Evolutionary conservation across 2,888 invertebrate species (phyloP).

Genomic region (Drosophila phalerata): DNA sequence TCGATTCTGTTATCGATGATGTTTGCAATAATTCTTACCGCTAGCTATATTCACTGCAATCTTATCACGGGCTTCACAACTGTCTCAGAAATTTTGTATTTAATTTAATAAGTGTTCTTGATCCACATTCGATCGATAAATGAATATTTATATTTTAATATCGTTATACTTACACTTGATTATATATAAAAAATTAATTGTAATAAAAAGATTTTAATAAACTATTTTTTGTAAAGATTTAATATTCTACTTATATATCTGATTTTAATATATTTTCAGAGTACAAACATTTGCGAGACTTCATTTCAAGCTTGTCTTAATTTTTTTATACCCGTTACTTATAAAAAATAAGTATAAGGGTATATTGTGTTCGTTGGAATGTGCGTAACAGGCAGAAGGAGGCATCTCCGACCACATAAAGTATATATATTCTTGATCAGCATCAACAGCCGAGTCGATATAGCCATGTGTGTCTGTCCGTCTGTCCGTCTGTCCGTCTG

Average conservation of each 20-base stretch:
- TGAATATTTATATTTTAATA: background rate
- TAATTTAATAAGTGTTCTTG: background rate
- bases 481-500: no score
- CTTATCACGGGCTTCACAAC: background rate
- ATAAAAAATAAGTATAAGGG: no score
- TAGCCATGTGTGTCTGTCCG: no score
- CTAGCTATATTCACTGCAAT: slow-evolving; percentile 2
- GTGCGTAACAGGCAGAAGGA: no score
- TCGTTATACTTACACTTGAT: no score
- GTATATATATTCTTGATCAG: no score
- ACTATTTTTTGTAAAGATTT: background rate
- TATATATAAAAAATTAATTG: background rate
- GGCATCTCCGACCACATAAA: no score
- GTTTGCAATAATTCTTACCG: slow-evolving; percentile 55
- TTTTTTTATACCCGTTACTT: no score
- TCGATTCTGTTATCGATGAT: slow-evolving; percentile 72
- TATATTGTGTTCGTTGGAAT: no score
- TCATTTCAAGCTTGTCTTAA: slow-evolving; percentile 25
- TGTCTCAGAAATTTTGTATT: slow-evolving; percentile 11
- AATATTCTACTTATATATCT: background rate
- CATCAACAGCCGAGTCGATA: no score
- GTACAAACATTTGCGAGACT: background rate
- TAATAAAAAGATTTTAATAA: no score
- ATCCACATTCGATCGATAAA: background rate
- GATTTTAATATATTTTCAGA: background rate